phyloP scores from a whole-genome alignment of 1,140 invertebrate species.

The Lineus longissimus region DNA sequence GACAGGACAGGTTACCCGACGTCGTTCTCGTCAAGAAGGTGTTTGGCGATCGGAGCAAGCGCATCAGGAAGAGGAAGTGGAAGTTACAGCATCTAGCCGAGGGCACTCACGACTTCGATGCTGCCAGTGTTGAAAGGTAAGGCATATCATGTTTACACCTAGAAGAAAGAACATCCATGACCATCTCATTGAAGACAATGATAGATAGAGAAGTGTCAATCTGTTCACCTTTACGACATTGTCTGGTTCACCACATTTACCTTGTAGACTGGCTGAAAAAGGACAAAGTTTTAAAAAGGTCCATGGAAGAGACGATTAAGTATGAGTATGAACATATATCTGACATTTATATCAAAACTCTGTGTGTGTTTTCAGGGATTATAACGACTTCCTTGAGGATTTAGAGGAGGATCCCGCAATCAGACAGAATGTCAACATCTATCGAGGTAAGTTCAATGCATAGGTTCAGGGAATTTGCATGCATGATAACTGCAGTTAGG shows the following conservation, averaged over 20 bases:
- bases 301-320: too few species aligned
- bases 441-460: constrained; percentile 60
- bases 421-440: constrained; percentile 91
- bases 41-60: constrained; percentile 70
- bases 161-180: too few species aligned
- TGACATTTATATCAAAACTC: too few species aligned
- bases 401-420: constrained; percentile 89
- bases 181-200: too few species aligned
- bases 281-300: too few species aligned
- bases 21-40: constrained; percentile 91
- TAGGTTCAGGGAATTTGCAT: too few species aligned
- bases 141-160: constrained; percentile 23
- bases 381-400: constrained; percentile 94
- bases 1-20: constrained; percentile 73
- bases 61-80: constrained; percentile 79
- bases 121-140: constrained; percentile 71
- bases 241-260: too few species aligned
- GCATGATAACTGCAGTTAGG: too few species aligned
- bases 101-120: constrained; percentile 53
- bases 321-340: too few species aligned
- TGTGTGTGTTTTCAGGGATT: constrained; percentile 69
- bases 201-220: too few species aligned
- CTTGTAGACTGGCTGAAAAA: too few species aligned
- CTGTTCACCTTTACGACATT: too few species aligned
- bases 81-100: constrained; percentile 80